phyloP scores from a whole-genome alignment of 2,888 invertebrate species.

The Trissoscelio sp. region DNA sequence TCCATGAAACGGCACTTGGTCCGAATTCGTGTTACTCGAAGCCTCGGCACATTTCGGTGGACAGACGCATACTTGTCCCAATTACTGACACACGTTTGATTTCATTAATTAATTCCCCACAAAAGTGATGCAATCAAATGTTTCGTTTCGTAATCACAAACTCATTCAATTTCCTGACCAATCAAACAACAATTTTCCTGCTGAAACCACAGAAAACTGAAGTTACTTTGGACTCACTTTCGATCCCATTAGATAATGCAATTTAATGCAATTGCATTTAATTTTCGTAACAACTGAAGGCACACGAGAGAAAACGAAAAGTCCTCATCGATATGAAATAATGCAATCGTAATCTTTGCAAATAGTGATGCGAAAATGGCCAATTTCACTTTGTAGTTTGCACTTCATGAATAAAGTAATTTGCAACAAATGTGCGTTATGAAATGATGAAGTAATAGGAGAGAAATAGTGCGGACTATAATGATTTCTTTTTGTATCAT shows the following conservation, averaged over 20 bases:
- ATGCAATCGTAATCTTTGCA: neutral
- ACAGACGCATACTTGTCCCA: no score
- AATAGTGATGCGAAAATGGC: neutral
- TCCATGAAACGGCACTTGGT: conserved; percentile 72
- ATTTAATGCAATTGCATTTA: neutral
- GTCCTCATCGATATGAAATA: neutral
- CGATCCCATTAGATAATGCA: conserved; percentile 20
- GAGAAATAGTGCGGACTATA: conserved; percentile 18
- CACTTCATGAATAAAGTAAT: neutral
- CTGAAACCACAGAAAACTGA: neutral
- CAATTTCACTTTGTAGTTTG: conserved; percentile 31
- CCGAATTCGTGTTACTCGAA: conserved; percentile 56
- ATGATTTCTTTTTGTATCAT: neutral
- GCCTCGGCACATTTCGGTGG: conserved; percentile 8
- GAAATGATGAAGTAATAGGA: conserved; percentile 27
- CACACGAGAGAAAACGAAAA: neutral
- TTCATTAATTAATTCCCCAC: no score
- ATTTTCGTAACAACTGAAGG: conserved; percentile 15
- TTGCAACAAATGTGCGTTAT: conserved; percentile 15
- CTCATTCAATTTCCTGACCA: no score
- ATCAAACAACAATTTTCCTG: neutral
- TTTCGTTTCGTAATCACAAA: conserved; percentile 8
- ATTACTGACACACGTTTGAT: no score
- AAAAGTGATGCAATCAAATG: no score
- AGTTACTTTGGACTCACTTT: conserved; percentile 21